Percentiles rank a stretch among this genome's conserved stretches.
These are phyloP conservation scores for Liopterus haemorrhoidalis DNA, from an alignment of 2,888 invertebrate species.

Conservation along the genomic window DNA sequence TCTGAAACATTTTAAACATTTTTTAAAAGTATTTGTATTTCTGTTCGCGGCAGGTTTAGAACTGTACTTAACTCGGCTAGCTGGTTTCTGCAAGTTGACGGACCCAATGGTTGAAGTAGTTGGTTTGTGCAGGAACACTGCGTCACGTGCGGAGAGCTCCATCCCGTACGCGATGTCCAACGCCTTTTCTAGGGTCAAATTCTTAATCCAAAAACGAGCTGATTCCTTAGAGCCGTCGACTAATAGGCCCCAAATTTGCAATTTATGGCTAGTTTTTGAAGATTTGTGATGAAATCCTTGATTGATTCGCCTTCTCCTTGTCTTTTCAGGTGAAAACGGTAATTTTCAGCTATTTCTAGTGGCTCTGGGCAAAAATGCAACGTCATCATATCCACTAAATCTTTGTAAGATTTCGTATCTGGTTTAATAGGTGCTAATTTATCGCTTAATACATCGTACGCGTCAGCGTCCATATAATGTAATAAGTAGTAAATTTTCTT, in stretches of 20 bases:
- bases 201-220: slow-evolving; percentile 33
- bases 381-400: slow-evolving; percentile 1
- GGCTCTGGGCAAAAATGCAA: slow-evolving; percentile 24
- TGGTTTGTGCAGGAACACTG: slow-evolving; percentile 28
- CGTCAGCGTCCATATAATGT: slow-evolving; percentile 24
- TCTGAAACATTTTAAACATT: slow-evolving; percentile 15
- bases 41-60: background rate
- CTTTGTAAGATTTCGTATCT: background rate
- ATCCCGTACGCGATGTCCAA: slow-evolving; percentile 31
- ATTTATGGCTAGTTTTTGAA: slow-evolving; percentile 27
- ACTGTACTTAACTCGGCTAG: slow-evolving; percentile 9
- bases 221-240: slow-evolving; percentile 32
- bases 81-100: slow-evolving; percentile 3
- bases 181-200: slow-evolving; percentile 30
- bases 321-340: slow-evolving; percentile 30
- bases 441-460: slow-evolving; percentile 19
- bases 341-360: slow-evolving; percentile 32
- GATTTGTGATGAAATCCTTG: slow-evolving; percentile 26
- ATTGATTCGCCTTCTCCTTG: slow-evolving; percentile 29
- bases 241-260: slow-evolving; percentile 31
- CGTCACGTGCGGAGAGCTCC: slow-evolving; percentile 31
- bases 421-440: slow-evolving; percentile 11
- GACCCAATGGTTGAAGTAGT: slow-evolving; percentile 1
- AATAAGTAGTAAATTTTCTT: slow-evolving; percentile 13
- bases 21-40: slow-evolving; percentile 7